Percentiles rank a stretch among this genome's conserved stretches.
These are phyloP conservation scores for Ypsolopha sequella DNA, from an alignment of 2,888 invertebrate genomes.

Conservation along the genomic window DNA sequence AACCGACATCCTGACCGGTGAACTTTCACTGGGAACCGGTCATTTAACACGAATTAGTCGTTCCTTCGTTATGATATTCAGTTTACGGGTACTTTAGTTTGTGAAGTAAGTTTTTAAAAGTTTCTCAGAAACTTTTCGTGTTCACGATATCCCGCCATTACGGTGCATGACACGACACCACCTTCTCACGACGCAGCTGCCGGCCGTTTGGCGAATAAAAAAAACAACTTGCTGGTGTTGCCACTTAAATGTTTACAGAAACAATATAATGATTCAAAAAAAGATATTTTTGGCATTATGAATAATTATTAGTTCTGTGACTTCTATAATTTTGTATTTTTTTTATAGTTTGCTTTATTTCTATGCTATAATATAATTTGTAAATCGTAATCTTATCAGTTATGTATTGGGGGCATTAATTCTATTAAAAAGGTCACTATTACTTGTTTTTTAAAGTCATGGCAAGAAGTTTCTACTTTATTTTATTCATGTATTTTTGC, in stretches of 20 bases:
- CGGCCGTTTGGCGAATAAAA: conserved; percentile 45
- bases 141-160: conserved; percentile 61
- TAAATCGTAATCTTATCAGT: no score
- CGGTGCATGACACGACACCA: conserved; percentile 18
- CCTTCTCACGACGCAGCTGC: conserved; percentile 24
- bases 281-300: no score
- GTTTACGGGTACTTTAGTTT: conserved; percentile 24
- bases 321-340: no score
- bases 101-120: conserved; percentile 29
- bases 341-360: no score
- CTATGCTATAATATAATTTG: no score
- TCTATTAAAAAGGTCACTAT: no score
- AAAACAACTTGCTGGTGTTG: conserved; percentile 26
- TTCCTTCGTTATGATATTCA: conserved; percentile 23
- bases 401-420: no score
- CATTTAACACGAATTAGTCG: conserved; percentile 19
- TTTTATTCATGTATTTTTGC: no score
- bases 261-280: background rate
- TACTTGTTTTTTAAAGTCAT: no score
- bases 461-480: no score
- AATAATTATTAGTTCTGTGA: no score
- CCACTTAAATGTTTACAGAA: conserved; percentile 16
- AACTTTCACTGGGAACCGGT: conserved; percentile 45
- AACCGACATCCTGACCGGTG: conserved; percentile 65
- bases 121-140: conserved; percentile 51